Conservation (phyloP, 2,888 invertebrate genomes). For the Erannis defoliaria region DNA sequence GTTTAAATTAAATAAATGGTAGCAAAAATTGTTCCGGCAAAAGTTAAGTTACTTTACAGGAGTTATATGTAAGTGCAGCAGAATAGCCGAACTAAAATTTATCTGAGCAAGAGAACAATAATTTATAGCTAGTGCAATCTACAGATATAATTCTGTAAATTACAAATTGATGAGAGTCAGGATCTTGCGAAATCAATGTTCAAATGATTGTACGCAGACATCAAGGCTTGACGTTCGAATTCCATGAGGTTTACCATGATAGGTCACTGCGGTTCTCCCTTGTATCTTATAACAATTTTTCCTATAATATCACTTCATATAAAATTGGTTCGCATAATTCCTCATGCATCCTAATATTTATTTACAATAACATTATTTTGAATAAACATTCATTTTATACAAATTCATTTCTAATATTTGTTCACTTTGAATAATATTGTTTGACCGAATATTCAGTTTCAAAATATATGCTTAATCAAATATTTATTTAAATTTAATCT, state of each 20-base stretch:
- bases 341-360: no score
- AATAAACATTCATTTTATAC: no score
- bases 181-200: conserved; percentile 49
- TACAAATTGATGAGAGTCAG: conserved; percentile 53
- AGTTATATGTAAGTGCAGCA: conserved; percentile 3
- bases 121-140: conserved; percentile 47
- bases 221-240: conserved; percentile 31
- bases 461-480: no score
- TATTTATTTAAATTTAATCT: no score
- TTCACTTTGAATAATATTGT: no score
- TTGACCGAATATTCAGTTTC: no score
- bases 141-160: conserved; percentile 52
- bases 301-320: no score
- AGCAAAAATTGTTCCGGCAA: background rate
- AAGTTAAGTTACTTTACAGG: conserved; percentile 18
- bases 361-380: no score
- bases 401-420: no score
- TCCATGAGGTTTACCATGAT: conserved; percentile 8
- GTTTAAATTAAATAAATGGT: background rate
- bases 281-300: no score
- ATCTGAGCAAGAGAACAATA: conserved; percentile 37
- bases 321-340: no score
- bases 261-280: background rate
- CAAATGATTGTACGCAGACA: conserved; percentile 33
- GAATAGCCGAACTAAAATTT: conserved; percentile 42